phyloP scores from a whole-genome alignment of 2,888 invertebrate species.

The Bruchidius siliquastri region DNA sequence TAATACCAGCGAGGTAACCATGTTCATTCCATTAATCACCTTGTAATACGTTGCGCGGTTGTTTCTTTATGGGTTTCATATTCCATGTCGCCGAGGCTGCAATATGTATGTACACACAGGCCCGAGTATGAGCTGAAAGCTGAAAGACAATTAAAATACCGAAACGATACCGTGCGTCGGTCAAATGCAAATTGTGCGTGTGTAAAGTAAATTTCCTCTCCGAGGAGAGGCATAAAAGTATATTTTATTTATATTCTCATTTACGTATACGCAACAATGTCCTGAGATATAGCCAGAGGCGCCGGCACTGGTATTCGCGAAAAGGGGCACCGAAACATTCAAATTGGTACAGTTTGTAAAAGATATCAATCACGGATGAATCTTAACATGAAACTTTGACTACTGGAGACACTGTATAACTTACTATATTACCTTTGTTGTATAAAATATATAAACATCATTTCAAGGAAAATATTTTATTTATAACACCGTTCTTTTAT shows the following conservation, averaged over 20 bases:
- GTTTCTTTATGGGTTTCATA: neutral
- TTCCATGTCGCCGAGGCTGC: neutral
- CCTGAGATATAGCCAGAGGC: neutral
- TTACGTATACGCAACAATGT: neutral
- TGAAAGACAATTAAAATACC: neutral
- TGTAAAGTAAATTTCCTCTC: neutral
- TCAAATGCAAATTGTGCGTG: neutral
- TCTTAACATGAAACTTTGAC: too few relatives aligned
- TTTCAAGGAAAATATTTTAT: too few relatives aligned
- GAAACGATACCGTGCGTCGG: neutral
- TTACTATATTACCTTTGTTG: too few relatives aligned
- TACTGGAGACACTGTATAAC: too few relatives aligned
- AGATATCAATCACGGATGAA: too few relatives aligned
- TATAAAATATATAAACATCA: too few relatives aligned
- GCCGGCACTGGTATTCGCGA: neutral
- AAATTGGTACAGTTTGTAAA: too few relatives aligned
- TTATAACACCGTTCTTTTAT: too few relatives aligned
- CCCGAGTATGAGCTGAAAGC: neutral
- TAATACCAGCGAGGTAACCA: neutral
- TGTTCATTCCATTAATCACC: neutral
- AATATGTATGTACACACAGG: neutral
- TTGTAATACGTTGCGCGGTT: neutral
- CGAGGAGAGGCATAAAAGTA: neutral
- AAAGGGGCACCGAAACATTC: neutral
- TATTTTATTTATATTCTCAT: neutral